These are phyloP conservation scores for Puntigrus tetrazona DNA, from an alignment of 2,113 vertebrate genomes.

Conservation along the genomic window DNA sequence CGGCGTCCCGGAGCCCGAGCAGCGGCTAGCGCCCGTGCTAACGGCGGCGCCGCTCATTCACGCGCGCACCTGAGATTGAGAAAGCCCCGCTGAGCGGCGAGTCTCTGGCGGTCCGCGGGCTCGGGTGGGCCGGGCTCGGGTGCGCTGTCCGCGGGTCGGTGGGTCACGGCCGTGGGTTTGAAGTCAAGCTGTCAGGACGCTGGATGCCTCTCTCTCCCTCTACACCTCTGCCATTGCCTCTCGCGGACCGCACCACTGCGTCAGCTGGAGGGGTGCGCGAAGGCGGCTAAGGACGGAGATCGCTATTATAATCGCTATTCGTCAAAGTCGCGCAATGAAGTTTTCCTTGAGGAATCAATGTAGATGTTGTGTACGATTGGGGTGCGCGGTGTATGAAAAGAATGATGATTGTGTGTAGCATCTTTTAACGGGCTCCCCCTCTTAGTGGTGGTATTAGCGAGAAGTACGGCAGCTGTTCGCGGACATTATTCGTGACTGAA, in stretches of 20 bases:
- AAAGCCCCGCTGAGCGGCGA: constrained; percentile 18
- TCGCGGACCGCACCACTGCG: constrained; percentile 64
- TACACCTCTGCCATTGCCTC: constrained; percentile 71
- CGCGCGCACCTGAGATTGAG: constrained; percentile 40
- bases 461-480: constrained; percentile 14
- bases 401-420: no score
- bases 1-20: constrained; percentile 16
- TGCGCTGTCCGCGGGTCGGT: constrained; percentile 66
- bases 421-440: neutral
- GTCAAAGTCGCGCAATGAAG: neutral
- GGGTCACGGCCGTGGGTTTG: constrained; percentile 66
- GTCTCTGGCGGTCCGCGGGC: constrained; percentile 1
- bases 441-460: neutral
- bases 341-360: fast-evolving
- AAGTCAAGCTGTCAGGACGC: constrained; percentile 75
- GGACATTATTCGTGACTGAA: constrained; percentile 20
- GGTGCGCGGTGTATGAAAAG: fast-evolving
- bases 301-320: neutral
- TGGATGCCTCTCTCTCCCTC: constrained; percentile 71
- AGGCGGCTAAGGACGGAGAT: neutral
- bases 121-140: constrained; percentile 24
- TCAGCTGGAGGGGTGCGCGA: constrained; percentile 52
- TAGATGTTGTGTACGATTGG: neutral
- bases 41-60: constrained; percentile 54
- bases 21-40: constrained; percentile 57